Conservation (phyloP, 2,888 invertebrate species). For the Andrena chrysosceles region DNA sequence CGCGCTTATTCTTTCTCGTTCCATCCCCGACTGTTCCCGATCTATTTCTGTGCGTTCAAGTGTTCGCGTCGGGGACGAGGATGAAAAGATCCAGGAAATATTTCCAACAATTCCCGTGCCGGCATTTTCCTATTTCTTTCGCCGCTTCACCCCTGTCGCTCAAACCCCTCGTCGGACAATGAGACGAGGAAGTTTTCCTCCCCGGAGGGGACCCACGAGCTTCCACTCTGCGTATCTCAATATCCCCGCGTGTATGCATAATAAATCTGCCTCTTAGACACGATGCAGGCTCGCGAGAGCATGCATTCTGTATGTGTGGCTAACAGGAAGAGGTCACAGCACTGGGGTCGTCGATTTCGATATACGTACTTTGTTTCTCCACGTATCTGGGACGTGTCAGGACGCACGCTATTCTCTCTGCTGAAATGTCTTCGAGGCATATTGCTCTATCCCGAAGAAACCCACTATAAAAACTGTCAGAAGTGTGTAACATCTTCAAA, state of each 20-base stretch:
- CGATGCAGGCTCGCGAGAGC: background rate
- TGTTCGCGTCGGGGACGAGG: background rate
- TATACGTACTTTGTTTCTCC: background rate
- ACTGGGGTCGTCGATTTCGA: background rate
- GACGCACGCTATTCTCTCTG: too few species aligned
- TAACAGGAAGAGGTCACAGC: constrained; percentile 8
- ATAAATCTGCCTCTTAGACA: constrained; percentile 35
- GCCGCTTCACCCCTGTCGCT: constrained; percentile 17
- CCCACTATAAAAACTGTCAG: background rate
- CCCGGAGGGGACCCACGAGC: constrained; percentile 14
- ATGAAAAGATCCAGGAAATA: constrained; percentile 7
- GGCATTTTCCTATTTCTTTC: constrained; percentile 14
- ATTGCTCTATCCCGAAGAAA: background rate
- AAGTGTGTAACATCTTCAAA: background rate
- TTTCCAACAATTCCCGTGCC: constrained; percentile 24
- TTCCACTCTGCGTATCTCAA: constrained; percentile 9
- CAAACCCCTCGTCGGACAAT: constrained; percentile 19
- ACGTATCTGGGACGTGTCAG: background rate
- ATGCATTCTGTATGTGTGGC: constrained; percentile 7
- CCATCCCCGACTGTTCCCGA: background rate
- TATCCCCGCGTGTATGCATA: constrained; percentile 9
- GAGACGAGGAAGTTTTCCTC: constrained; percentile 27
- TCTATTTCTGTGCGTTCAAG: background rate
- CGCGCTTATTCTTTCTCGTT: background rate
- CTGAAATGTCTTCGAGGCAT: too few species aligned